These are phyloP conservation scores for Pelodytes ibericus DNA, from an alignment of 2,797 vertebrate species.

Conservation along the genomic window DNA sequence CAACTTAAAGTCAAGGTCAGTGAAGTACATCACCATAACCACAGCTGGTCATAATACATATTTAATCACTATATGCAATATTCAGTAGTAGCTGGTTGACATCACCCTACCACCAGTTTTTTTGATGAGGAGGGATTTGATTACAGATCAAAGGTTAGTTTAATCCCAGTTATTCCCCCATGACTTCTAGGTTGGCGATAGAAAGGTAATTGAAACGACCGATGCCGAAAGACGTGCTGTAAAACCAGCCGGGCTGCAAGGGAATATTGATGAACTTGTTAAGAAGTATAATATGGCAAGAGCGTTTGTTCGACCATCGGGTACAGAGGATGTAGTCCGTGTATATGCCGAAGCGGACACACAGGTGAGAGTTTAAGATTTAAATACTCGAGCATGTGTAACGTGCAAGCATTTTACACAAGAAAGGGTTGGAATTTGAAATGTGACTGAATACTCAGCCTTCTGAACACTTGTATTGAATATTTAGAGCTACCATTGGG, in stretches of 20 bases:
- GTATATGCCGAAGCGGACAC: conserved; percentile 92
- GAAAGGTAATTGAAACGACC: conserved; percentile 82
- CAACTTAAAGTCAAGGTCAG: conserved; percentile 93
- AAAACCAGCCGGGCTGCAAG: conserved; percentile 84
- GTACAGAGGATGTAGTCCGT: conserved; percentile 90
- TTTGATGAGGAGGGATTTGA: too few relatives aligned
- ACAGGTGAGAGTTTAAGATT: conserved; percentile 72
- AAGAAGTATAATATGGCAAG: conserved; percentile 77
- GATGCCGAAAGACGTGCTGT: conserved; percentile 86
- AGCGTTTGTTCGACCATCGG: conserved; percentile 91
- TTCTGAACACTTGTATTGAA: too few relatives aligned
- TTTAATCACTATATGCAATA: too few relatives aligned
- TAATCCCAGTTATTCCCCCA: background rate
- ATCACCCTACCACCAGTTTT: too few relatives aligned
- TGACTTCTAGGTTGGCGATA: conserved; percentile 81
- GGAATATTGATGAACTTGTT: conserved; percentile 80
- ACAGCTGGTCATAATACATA: too few relatives aligned
- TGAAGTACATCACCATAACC: background rate
- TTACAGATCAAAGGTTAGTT: too few relatives aligned
- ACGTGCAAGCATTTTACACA: background rate
- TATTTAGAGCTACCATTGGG: too few relatives aligned
- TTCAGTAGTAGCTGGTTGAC: too few relatives aligned
- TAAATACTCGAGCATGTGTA: background rate
- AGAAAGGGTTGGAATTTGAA: background rate
- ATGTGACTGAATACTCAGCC: too few relatives aligned